Evolutionary conservation across 2,113 vertebrate genomes (phyloP).

Genomic region (Coptodon rendalli): DNA sequence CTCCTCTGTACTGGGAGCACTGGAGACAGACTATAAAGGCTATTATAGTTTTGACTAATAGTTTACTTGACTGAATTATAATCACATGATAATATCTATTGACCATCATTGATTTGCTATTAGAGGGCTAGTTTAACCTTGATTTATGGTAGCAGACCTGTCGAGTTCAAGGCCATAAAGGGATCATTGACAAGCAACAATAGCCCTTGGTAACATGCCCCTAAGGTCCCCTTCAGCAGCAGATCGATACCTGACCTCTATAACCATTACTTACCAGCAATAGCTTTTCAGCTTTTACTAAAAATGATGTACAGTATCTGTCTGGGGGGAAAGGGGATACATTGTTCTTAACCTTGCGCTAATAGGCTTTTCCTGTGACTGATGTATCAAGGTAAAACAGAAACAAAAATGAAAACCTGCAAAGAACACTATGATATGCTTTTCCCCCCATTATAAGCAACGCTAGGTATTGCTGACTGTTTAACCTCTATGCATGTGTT

Average conservation of each 20-base stretch:
- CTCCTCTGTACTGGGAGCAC: neutral
- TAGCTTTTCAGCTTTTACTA: slow-evolving; percentile 40
- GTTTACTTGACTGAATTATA: slow-evolving; percentile 50
- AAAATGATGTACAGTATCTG: slow-evolving; percentile 52
- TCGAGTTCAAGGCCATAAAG: slow-evolving; percentile 61
- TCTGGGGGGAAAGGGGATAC: neutral
- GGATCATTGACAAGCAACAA: slow-evolving; percentile 68
- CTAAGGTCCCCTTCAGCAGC: slow-evolving; percentile 51
- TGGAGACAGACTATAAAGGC: neutral
- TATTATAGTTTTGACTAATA: slow-evolving; percentile 51
- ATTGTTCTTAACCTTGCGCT: slow-evolving; percentile 38
- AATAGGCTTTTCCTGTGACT: neutral
- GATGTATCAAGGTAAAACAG: neutral
- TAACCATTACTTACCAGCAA: slow-evolving; percentile 54
- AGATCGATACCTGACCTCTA: slow-evolving; percentile 71
- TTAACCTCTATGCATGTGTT: neutral
- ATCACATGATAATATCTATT: slow-evolving; percentile 66
- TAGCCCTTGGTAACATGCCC: slow-evolving; percentile 61
- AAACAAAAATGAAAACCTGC: neutral
- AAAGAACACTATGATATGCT: neutral
- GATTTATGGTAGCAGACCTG: slow-evolving; percentile 44
- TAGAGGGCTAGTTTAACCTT: slow-evolving; percentile 66
- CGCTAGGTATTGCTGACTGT: neutral
- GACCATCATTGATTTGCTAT: slow-evolving; percentile 64
- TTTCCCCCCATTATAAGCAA: neutral